Percentiles rank a stretch among this genome's conserved stretches.
Conservation (phyloP, 2,113 vertebrate genomes). For the Scomber colias region DNA sequence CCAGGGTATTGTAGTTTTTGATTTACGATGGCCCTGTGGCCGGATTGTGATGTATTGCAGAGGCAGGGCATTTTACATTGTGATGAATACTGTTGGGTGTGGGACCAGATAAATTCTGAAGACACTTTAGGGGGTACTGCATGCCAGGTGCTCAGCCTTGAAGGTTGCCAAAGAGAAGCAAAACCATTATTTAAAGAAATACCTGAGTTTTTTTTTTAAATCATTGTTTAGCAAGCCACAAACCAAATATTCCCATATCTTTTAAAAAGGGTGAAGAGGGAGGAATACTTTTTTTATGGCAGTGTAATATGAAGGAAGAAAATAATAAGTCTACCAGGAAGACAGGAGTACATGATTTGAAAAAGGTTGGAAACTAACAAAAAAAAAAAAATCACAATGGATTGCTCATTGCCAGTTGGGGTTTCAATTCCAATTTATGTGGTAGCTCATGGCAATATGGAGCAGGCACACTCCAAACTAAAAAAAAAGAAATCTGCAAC, state of each 20-base stretch:
- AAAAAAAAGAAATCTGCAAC: conserved; percentile 16
- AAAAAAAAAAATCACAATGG: conserved; percentile 19
- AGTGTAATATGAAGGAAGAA: not conserved
- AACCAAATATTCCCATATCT: conserved; percentile 31
- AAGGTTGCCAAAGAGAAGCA: conserved; percentile 58
- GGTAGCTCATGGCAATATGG: conserved; percentile 25
- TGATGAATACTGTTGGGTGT: conserved; percentile 71
- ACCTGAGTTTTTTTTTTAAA: conserved; percentile 3
- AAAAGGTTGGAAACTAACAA: conserved; percentile 22
- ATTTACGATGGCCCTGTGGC: conserved; percentile 76
- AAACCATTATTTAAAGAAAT: conserved; percentile 69
- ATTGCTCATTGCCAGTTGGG: conserved; percentile 50
- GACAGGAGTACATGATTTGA: conserved; percentile 23
- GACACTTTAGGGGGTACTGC: conserved; percentile 44
- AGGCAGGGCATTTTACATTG: conserved; percentile 68
- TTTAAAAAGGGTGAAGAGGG: conserved; percentile 16
- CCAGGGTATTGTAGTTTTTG: conserved; percentile 71
- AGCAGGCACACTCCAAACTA: conserved; percentile 9
- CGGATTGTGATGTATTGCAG: conserved; percentile 69
- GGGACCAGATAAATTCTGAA: conserved; percentile 76
- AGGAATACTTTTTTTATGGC: conserved; percentile 16
- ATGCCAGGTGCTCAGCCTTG: conserved; percentile 48
- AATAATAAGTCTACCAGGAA: conserved; percentile 47
- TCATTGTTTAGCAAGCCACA: conserved; percentile 28
- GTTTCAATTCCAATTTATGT: conserved; percentile 53